phyloP scores from a whole-genome alignment of 2,113 vertebrate genomes.

The Callochromis pleurospilus region DNA sequence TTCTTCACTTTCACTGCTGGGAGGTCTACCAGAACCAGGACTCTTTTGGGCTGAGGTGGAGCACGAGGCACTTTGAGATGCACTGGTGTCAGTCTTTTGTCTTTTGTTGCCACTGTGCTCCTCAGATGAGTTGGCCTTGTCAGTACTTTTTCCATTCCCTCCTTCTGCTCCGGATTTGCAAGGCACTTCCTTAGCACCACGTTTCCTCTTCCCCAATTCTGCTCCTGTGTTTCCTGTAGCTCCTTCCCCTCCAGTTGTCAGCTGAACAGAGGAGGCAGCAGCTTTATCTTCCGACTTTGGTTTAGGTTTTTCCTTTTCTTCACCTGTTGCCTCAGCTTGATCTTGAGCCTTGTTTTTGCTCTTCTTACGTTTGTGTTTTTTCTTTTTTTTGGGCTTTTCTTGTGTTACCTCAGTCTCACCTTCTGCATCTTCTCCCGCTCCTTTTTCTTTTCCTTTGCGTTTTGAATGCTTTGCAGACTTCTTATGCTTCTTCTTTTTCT shows the following conservation, averaged over 20 bases:
- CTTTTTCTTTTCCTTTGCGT: conserved; percentile 80
- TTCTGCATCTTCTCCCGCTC: conserved; percentile 66
- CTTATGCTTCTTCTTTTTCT: conserved; percentile 98
- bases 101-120: conserved; percentile 75
- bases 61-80: conserved; percentile 63
- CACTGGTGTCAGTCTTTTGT: conserved; percentile 58
- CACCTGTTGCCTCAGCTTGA: conserved; percentile 37
- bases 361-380: conserved; percentile 89
- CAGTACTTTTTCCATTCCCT: conserved; percentile 26
- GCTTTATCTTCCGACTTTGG: conserved; percentile 61
- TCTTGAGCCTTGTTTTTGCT: conserved; percentile 67
- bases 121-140: conserved; percentile 71
- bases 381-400: conserved; percentile 88
- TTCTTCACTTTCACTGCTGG: conserved; percentile 89
- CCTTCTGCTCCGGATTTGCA: conserved; percentile 64
- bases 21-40: conserved; percentile 50
- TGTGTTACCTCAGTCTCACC: conserved; percentile 64
- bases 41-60: conserved; percentile 71
- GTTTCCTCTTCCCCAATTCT: conserved; percentile 76
- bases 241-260: neutral
- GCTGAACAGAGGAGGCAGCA: conserved; percentile 8
- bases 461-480: conserved; percentile 88
- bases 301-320: conserved; percentile 60
- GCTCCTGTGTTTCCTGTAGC: conserved; percentile 45
- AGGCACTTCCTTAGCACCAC: conserved; percentile 71